Evolutionary conservation across 2,113 vertebrate genomes (phyloP).

Genomic region (Amphiprion percula): DNA sequence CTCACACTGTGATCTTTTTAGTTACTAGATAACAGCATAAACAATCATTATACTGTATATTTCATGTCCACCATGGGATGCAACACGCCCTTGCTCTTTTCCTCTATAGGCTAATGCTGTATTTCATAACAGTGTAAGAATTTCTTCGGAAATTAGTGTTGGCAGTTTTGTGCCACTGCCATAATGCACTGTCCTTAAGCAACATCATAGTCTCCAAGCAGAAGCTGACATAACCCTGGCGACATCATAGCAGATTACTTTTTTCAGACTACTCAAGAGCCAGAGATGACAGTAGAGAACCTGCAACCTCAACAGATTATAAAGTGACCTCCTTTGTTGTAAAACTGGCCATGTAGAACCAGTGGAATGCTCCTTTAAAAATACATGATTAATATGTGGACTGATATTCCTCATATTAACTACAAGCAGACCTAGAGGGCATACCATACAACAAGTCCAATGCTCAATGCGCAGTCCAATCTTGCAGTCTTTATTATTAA

Average conservation of each 20-base stretch:
- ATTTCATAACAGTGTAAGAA: background rate
- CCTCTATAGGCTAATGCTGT: background rate
- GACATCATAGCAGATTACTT: background rate
- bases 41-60: background rate
- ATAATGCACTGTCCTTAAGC: background rate
- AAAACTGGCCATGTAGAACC: too few relatives aligned
- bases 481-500: too few relatives aligned
- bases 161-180: background rate
- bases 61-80: too few relatives aligned
- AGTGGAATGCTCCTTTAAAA: too few relatives aligned
- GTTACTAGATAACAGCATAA: background rate
- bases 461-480: too few relatives aligned
- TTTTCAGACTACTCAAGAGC: background rate
- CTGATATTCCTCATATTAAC: too few relatives aligned
- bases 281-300: too few relatives aligned
- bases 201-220: background rate
- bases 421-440: too few relatives aligned
- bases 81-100: background rate
- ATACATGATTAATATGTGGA: too few relatives aligned
- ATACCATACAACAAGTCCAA: too few relatives aligned
- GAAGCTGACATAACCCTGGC: background rate
- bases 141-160: background rate
- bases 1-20: background rate
- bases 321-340: too few relatives aligned
- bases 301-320: too few relatives aligned